Conservation (phyloP, 1,140 invertebrate genomes). For the Drosophila athabasca region DNA sequence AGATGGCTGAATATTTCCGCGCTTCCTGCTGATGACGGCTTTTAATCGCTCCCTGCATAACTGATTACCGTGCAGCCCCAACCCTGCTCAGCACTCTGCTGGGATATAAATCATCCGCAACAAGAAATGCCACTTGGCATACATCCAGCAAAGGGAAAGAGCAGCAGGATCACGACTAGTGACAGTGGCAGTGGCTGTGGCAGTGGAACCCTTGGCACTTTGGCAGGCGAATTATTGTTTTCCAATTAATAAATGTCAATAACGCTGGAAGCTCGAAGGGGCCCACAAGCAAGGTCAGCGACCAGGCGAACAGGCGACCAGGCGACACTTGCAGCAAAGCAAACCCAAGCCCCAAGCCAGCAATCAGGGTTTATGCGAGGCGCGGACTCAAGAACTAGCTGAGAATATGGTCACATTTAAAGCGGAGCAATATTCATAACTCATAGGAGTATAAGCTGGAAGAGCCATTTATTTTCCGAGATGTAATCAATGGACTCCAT, state of each 20-base stretch:
- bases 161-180: neutral
- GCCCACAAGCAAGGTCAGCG: slow-evolving; percentile 66
- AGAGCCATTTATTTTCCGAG: slow-evolving; percentile 10
- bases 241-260: slow-evolving; percentile 83
- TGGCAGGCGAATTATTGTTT: slow-evolving; percentile 79
- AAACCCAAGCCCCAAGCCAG: neutral
- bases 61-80: slow-evolving; percentile 38
- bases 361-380: slow-evolving; percentile 21
- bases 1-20: slow-evolving; percentile 54
- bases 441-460: too few relatives aligned
- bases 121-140: slow-evolving; percentile 54
- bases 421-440: too few relatives aligned
- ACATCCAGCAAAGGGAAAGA: slow-evolving; percentile 25
- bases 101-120: slow-evolving; percentile 64
- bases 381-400: slow-evolving; percentile 4
- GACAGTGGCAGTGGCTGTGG: neutral
- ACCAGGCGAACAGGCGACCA: slow-evolving; percentile 2
- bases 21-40: slow-evolving; percentile 63
- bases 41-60: slow-evolving; percentile 73
- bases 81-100: slow-evolving; percentile 19
- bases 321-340: slow-evolving; percentile 3
- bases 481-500: too few relatives aligned
- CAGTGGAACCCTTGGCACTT: slow-evolving; percentile 31
- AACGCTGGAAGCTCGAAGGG: slow-evolving; percentile 47
- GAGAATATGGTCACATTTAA: too few relatives aligned